Evolutionary conservation across 2,888 invertebrate genomes (phyloP), one percentile per base, ranked within the genome.

Genomic region (Siphlonurus alternatus): DNA sequence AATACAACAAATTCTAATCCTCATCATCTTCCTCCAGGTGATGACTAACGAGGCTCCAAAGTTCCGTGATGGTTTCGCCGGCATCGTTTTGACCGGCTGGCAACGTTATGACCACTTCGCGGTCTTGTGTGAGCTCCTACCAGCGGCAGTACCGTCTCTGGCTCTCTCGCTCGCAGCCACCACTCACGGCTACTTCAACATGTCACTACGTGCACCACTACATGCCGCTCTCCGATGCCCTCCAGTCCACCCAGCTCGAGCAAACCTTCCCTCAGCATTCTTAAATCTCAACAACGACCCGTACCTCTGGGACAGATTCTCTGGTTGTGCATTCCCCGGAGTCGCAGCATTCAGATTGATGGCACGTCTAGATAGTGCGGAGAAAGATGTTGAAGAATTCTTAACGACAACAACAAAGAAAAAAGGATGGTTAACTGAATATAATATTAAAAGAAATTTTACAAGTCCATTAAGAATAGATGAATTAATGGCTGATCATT

Each of bases 21-120:
- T n/a, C n/a, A n/a, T n/a, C n/a, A n/a, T n/a, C n/a, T n/a, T n/a
- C n/a, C n/a, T 56, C 5, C 22, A 56, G 56, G 56, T 83, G 1
- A 88, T 85, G 77, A 76, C 78, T 1, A 79, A 80, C 66, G 83
- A 84, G 72, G 76, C 77, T 1, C 75, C 76, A 1, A 76, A 79
- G 68, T 83, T 81, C 70, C 76, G 76, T 63, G 72, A 74, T 5
- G 79, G 79, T 23, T 77, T 83, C 65, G 72, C 76, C 24, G 83
- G 83, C 1, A 76, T 83, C 62, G 80, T 76, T 1, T 66, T 83
- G 19, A 83, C 83, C 5, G 83, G 83, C 2, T 82, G 82, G 82
- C 81, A 81, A 68, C 76, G 83, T 19, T 87, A 86, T 70, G 86
- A 87, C 71, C 86, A 87, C 72, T 86, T 86, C 73, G 82, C 86